Base-by-base conservation (phyloP, 2,797 vertebrate species). In the Sebastolobus alascanus region DNA sequence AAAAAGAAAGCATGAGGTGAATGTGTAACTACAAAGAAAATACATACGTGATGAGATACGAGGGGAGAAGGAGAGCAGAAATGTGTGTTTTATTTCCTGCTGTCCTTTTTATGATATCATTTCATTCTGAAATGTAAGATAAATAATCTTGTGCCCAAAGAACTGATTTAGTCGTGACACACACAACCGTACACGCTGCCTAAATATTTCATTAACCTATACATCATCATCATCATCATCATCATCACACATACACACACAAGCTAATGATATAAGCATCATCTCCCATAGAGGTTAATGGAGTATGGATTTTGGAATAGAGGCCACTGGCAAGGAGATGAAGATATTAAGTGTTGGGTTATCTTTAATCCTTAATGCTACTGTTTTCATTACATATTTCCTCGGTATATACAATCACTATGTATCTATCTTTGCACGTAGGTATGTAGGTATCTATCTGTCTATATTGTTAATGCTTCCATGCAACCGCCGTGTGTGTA, bases 221-320 rank as follows among this genome's bases (percentile, higher is more conserved):
- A 84, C 75, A 84, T 87, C 75, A 83, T 80, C 75, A 72, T 73
- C 75, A 86, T 79, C 74, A 69, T 67, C 73, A 67, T 68, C 38
- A 35, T 61, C 37, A 38, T 20, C 70, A 72, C 67, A 79, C 77
- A 82, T 46, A 84, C 77, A 79, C 75, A 79, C 78, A 77, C 22
- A 61, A 79, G 65, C 74, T 83, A 86, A 90, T 87, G 81, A 88
- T 85, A 88, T 80, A 79, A 80, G 86, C 84, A 90, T 90, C 82
- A 86, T 88, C 79, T 84, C 68, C 73, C 79, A 80, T 69, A 63
- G 83, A 90, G 87, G 87, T 92, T 92, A 90, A 93, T 92, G 84
- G 83, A 85, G 58, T 92, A 93, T 93, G 91, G 92, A 93, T 91
- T 92, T 86, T 90, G 75, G 82, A 80, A 84, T 64, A 27, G 25